Percentiles rank a stretch among this genome's conserved stretches.
Evolutionary conservation across 2,797 vertebrate genomes (phyloP).

Genomic region (Champsocephalus gunnari): DNA sequence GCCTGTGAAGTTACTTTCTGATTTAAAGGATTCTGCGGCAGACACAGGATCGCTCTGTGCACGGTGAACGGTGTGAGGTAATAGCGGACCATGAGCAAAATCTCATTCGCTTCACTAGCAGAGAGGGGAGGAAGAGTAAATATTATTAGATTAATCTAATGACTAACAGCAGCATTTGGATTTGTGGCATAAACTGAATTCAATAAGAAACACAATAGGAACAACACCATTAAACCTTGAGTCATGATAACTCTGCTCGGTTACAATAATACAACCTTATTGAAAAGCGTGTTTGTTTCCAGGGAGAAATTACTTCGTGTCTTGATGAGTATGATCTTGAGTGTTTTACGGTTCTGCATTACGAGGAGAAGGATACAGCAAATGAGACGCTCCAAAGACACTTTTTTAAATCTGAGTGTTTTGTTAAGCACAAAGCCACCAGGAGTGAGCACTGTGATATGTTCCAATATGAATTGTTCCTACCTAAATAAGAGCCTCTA

Average conservation of each 20-base stretch:
- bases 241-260: constrained; percentile 20
- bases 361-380: not conserved
- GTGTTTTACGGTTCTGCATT: not conserved
- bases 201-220: constrained; percentile 77
- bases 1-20: constrained; percentile 71
- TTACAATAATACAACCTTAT: constrained; percentile 28
- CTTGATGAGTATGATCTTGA: not conserved
- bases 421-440: not conserved
- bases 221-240: constrained; percentile 38
- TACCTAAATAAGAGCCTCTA: not conserved
- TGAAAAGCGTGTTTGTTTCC: constrained; percentile 21
- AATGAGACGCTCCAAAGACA: not conserved
- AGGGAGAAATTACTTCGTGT: not conserved
- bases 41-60: constrained; percentile 74
- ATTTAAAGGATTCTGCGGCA: constrained; percentile 65
- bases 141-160: constrained; percentile 88
- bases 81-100: constrained; percentile 72
- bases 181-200: constrained; percentile 83
- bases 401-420: not conserved
- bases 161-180: constrained; percentile 85
- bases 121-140: constrained; percentile 76
- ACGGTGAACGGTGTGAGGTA: constrained; percentile 66
- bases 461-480: not conserved
- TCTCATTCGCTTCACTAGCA: constrained; percentile 80
- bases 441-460: not conserved